Conservation (phyloP, 2,888 invertebrate species). For the Lissonota sp. region DNA sequence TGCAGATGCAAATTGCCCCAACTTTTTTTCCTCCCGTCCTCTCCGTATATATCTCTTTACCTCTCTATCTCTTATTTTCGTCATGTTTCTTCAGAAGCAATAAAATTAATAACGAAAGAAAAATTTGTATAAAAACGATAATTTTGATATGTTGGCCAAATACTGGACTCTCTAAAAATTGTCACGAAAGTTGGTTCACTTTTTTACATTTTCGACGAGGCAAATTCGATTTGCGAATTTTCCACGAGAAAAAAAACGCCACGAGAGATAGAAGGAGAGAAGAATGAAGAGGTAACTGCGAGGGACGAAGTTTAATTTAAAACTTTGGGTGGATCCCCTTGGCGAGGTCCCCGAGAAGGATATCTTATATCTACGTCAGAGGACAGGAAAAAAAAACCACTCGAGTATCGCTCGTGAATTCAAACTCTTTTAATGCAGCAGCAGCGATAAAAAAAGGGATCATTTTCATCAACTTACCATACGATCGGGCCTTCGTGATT, state of each 20-base stretch:
- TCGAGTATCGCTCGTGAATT: slow-evolving; percentile 18
- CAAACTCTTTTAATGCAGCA: no score
- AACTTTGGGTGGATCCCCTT: slow-evolving; percentile 45
- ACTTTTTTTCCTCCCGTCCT: slow-evolving; percentile 22
- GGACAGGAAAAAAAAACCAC: slow-evolving; percentile 4
- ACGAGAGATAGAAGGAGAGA: slow-evolving; percentile 2
- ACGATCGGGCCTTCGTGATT: no score
- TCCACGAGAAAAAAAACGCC: slow-evolving; percentile 19
- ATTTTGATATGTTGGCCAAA: no score
- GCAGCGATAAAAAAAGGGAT: no score
- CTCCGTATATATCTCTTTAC: not conserved
- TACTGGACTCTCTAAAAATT: not conserved
- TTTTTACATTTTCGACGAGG: slow-evolving; percentile 35
- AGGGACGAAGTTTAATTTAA: slow-evolving; percentile 51
- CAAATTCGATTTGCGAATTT: slow-evolving; percentile 65
- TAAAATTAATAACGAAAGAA: no score
- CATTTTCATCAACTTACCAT: no score
- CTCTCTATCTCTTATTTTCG: no score
- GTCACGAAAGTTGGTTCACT: slow-evolving; percentile 45
- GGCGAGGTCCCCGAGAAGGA: slow-evolving; percentile 19
- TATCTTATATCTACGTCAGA: slow-evolving; percentile 28
- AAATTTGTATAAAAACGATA: no score
- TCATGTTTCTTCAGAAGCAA: no score
- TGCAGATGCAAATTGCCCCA: slow-evolving; percentile 32
- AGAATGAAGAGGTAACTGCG: slow-evolving; percentile 10